Conservation (phyloP, 2,797 vertebrate species). For the Macropus fuliginosus region DNA sequence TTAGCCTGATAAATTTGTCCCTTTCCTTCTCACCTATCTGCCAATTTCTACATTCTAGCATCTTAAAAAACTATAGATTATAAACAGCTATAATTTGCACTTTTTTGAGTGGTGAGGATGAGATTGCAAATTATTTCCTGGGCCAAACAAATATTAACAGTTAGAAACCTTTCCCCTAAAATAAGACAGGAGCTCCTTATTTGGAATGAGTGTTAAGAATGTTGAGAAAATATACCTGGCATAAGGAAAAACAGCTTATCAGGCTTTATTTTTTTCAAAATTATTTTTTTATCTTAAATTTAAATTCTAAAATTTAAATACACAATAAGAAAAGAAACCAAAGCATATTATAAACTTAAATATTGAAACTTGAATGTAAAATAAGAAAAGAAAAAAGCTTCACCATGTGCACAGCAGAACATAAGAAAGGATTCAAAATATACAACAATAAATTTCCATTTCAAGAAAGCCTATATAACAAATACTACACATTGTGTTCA, state of each 20-base stretch:
- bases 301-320: too few species aligned
- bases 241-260: background rate
- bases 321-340: too few species aligned
- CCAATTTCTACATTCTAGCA: background rate
- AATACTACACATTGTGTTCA: too few species aligned
- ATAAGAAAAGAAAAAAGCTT: too few species aligned
- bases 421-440: too few species aligned
- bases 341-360: too few species aligned
- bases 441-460: too few species aligned
- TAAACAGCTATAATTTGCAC: slow-evolving; percentile 21
- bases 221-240: background rate
- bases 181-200: background rate
- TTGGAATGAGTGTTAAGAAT: background rate
- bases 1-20: slow-evolving; percentile 25
- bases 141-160: slow-evolving; percentile 6
- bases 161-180: slow-evolving; percentile 23
- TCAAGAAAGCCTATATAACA: too few species aligned
- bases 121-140: slow-evolving; percentile 13
- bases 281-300: too few species aligned
- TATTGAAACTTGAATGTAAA: too few species aligned
- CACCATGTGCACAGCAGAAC: too few species aligned
- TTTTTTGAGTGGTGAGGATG: slow-evolving; percentile 32
- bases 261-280: slow-evolving; percentile 12
- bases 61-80: slow-evolving; percentile 50
- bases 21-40: slow-evolving; percentile 33